These are phyloP conservation scores for Amphiura filiformis DNA, from an alignment of 35 echinoderm and acorn worm genomes.

Conservation along the genomic window DNA sequence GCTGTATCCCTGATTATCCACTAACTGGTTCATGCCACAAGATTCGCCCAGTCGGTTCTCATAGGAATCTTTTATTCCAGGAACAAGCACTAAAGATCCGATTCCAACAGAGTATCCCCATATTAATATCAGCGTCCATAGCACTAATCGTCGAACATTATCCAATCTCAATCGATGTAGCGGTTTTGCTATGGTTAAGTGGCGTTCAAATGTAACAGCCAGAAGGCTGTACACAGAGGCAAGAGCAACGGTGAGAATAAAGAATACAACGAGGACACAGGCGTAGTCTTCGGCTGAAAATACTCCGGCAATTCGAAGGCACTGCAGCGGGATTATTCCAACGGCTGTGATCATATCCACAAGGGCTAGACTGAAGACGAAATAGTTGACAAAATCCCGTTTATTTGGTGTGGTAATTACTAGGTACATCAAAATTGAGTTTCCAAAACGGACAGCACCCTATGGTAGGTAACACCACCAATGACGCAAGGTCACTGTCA, in stretches of 20 bases:
- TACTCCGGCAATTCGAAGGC: conserved; percentile 19
- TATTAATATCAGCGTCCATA: background rate
- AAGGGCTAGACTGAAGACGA: conserved; percentile 22
- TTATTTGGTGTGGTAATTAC: background rate
- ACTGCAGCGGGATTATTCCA: conserved; percentile 20
- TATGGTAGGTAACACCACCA: conserved; percentile 2
- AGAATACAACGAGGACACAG: conserved; percentile 3
- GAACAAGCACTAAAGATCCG: background rate
- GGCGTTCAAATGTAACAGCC: conserved; percentile 15
- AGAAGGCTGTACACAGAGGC: background rate
- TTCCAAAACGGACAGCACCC: conserved; percentile 21
- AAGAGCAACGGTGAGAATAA: background rate
- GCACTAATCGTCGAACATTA: background rate
- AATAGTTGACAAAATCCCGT: conserved; percentile 31
- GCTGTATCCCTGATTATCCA: conserved; percentile 8
- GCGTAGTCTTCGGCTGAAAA: background rate
- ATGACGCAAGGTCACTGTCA: background rate
- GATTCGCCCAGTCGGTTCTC: background rate
- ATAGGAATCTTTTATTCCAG: background rate
- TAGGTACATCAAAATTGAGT: background rate
- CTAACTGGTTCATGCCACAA: background rate
- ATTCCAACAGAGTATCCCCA: conserved; percentile 12
- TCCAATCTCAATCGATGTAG: background rate
- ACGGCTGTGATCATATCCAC: conserved; percentile 31
- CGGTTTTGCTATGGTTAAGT: conserved; percentile 1